Percentiles rank a stretch among this genome's conserved stretches.
These are phyloP conservation scores for Hafferia zeledoni DNA, from an alignment of 2,797 vertebrate species.

Conservation along the genomic window DNA sequence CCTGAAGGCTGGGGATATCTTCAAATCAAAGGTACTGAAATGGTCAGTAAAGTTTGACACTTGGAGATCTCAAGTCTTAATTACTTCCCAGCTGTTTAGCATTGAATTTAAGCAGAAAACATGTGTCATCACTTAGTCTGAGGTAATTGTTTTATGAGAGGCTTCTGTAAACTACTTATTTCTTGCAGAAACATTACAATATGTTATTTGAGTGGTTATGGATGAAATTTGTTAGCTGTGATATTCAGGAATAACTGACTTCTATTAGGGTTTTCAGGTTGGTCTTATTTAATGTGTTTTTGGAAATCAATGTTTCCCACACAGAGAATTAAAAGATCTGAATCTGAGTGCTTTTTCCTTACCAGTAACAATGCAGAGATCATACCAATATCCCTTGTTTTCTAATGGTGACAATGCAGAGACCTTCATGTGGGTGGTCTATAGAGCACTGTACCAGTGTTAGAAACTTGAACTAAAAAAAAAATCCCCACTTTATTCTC, in stretches of 20 bases:
- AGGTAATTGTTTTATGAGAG: not conserved
- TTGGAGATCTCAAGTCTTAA: not conserved
- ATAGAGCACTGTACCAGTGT: not conserved
- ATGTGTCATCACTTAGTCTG: not conserved
- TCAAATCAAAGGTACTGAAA: not conserved
- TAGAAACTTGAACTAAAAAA: not conserved
- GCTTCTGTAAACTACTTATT: not conserved
- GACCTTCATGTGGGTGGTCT: fast-evolving
- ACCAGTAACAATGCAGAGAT: not conserved
- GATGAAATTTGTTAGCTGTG: not conserved
- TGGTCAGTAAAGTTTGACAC: not conserved
- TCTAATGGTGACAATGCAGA: not conserved
- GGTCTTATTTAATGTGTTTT: not conserved
- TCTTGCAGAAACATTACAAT: not conserved
- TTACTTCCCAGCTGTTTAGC: not conserved
- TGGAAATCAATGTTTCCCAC: not conserved
- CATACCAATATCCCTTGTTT: not conserved
- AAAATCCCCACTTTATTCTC: not conserved
- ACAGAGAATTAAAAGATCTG: not conserved
- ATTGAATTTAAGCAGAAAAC: not conserved
- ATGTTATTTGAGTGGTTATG: not conserved
- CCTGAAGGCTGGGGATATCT: not conserved
- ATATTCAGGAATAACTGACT: not conserved
- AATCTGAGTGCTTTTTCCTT: not conserved
- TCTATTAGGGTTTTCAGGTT: not conserved